Evolutionary conservation across 2,888 invertebrate species (phyloP).

Genomic region (Capitulum mitella): DNA sequence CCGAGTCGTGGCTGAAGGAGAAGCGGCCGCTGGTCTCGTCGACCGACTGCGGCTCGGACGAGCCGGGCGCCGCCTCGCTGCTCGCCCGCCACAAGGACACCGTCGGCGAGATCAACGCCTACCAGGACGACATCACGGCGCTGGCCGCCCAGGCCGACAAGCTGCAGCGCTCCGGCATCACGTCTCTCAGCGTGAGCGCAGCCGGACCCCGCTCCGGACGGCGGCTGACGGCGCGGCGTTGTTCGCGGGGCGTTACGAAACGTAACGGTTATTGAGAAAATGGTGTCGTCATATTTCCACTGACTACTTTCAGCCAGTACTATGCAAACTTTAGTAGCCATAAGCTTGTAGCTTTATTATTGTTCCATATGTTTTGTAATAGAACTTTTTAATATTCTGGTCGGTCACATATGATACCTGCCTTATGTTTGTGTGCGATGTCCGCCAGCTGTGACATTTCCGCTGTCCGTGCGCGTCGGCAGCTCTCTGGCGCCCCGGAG

Average conservation of each 20-base stretch:
- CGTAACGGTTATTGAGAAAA: too few species aligned
- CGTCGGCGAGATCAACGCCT: constrained; percentile 81
- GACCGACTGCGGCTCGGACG: constrained; percentile 85
- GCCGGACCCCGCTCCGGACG: not conserved
- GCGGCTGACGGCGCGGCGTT: constrained; percentile 25
- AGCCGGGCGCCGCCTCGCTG: constrained; percentile 80
- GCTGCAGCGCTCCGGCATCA: constrained; percentile 67
- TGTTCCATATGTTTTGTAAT: too few species aligned
- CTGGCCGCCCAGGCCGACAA: constrained; percentile 71
- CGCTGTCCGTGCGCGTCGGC: not conserved
- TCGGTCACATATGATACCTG: too few species aligned
- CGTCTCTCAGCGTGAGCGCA: constrained; percentile 51
- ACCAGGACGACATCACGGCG: constrained; percentile 73
- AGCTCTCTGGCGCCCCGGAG: constrained; percentile 39
- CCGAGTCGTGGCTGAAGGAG: constrained; percentile 95
- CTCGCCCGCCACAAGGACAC: constrained; percentile 77
- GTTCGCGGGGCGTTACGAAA: too few species aligned
- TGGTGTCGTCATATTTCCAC: too few species aligned
- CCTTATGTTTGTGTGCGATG: not conserved
- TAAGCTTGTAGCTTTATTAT: too few species aligned
- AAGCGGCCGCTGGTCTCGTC: constrained; percentile 84
- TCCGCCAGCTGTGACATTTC: not conserved
- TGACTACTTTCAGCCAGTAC: too few species aligned
- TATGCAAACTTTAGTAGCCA: too few species aligned
- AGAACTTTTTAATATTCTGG: too few species aligned